Evolutionary conservation across 2,113 vertebrate genomes (phyloP), one percentile per base, ranked within the genome.

Genomic region (Erythrolamprus reginae): DNA sequence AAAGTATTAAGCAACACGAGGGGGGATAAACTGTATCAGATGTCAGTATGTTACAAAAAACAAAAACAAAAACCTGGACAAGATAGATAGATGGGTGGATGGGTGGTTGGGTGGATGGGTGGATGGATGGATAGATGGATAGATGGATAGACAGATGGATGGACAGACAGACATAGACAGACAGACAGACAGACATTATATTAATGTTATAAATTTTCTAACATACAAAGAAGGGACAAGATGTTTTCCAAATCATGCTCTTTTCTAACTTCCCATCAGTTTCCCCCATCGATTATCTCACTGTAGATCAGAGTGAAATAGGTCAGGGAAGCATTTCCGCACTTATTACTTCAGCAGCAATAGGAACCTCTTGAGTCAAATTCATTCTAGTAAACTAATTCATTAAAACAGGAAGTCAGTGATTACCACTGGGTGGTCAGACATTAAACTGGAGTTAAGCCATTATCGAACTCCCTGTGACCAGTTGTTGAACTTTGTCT

Each of bases 1-100:
- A 94, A 93, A 10, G 90, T 90, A 0, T 91, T 92, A 38, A 90
- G 51, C 90, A 86, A 93, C 92, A 28, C 33, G 5, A 2, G n/a
- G 28, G 5, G 61, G 2, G 2, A 87, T 93, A 47, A 55, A 82
- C 10, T 45, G 1, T 53, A 90, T 38, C 12, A 70, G 19, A 19
- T 90, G 61, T 82, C 52, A 70, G 0, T 50, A 23, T 90, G 28
- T n/a, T 65, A n/a, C n/a, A n/a, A n/a, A n/a, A n/a, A n/a, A n/a
- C n/a, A n/a, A n/a, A n/a, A n/a, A 45, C n/a, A 15, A n/a, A n/a
- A 65, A 0, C 3, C 24, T 58, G 58, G 58, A 61, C 56, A 61
- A 61, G 55, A 56, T 24, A 26, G 23, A 45, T 45, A 45, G 45
- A 45, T 45, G 5, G 45, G 5, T 45, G 26, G 52, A 53, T 53